Conservation (phyloP, 2,888 invertebrate species). For the Marronus borbonicus region DNA sequence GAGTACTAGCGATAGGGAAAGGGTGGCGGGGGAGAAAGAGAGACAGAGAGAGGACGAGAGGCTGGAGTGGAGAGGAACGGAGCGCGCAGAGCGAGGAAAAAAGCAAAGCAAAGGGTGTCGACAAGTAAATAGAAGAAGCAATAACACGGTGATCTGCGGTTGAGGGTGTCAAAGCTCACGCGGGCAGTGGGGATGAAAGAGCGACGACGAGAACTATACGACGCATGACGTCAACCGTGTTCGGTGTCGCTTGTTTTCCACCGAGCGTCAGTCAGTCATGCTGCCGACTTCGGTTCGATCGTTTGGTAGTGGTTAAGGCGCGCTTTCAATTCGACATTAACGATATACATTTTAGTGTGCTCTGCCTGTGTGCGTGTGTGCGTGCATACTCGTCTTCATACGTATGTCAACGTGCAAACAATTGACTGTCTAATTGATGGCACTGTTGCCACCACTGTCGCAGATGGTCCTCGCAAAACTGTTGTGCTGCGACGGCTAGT, state of each 20-base stretch:
- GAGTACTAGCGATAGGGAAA: not conserved
- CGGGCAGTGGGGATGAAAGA: constrained; percentile 64
- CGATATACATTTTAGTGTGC: not conserved
- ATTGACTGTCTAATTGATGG: constrained; percentile 18
- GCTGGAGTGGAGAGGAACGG: constrained; percentile 51
- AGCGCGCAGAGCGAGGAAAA: constrained; percentile 48
- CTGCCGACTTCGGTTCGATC: constrained; percentile 58
- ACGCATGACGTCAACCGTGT: constrained; percentile 66
- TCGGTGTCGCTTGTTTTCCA: constrained; percentile 63
- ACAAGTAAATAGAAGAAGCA: constrained; percentile 70
- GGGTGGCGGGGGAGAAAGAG: not conserved
- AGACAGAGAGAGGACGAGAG: constrained; percentile 18
- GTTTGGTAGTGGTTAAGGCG: constrained; percentile 25
- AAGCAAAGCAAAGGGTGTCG: constrained; percentile 63
- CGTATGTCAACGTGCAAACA: constrained; percentile 4
- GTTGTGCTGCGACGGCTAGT: constrained; percentile 27
- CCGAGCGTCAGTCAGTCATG: constrained; percentile 66
- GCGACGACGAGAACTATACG: constrained; percentile 56
- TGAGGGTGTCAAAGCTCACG: constrained; percentile 69
- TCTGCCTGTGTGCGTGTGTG: not conserved
- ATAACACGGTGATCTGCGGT: constrained; percentile 70
- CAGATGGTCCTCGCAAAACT: not conserved
- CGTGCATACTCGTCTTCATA: not conserved
- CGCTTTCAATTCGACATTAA: not conserved
- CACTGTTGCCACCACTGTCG: not conserved